A percentile compares a stretch with the other conserved stretches of the same genome.
Conservation (phyloP, 2,113 vertebrate genomes). For the Erinaceus europaeus region DNA sequence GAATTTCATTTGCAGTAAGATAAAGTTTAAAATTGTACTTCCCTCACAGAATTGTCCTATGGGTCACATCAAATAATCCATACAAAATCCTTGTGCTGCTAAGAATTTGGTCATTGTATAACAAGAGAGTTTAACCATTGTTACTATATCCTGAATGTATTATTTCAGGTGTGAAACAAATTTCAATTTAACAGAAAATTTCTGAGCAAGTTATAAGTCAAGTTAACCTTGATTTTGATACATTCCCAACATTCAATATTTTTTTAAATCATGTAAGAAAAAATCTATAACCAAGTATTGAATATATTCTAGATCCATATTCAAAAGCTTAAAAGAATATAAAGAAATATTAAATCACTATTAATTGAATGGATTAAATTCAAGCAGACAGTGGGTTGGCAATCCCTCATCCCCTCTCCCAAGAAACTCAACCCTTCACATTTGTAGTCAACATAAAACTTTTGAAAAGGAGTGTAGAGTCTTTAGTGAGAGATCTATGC, state of each 20-base stretch:
- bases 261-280: background rate
- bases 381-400: background rate
- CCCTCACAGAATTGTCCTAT: conserved; percentile 5
- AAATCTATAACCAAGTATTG: background rate
- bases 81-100: background rate
- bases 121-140: background rate
- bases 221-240: background rate
- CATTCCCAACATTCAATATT: background rate
- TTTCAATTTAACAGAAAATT: conserved; percentile 5
- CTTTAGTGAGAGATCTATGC: background rate
- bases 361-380: too few relatives aligned
- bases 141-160: background rate
- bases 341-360: background rate
- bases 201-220: background rate
- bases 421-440: background rate
- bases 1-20: background rate
- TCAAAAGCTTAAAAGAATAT: background rate
- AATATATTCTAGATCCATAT: background rate
- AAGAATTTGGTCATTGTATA: background rate
- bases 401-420: background rate
- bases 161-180: background rate
- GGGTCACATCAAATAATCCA: background rate
- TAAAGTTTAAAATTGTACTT: background rate
- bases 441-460: background rate
- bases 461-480: too few relatives aligned